Evolutionary conservation across 2,113 vertebrate species (phyloP).

Genomic region (Phylloscopus trochilus): DNA sequence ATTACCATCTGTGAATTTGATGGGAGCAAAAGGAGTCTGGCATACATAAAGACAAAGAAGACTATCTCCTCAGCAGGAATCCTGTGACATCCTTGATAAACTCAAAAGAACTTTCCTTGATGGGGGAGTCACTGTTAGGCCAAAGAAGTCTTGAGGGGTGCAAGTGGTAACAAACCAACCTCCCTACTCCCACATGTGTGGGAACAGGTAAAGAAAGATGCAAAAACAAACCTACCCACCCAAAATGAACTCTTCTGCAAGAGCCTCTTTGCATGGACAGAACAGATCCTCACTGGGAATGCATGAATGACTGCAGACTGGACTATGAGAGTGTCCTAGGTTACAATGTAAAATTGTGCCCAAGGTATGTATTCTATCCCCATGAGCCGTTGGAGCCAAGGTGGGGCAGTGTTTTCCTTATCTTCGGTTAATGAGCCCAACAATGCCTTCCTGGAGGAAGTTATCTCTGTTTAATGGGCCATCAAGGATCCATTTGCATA

Average conservation of each 20-base stretch:
- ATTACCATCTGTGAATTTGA: not conserved
- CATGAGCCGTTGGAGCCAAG: too few species aligned
- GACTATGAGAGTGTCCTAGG: too few species aligned
- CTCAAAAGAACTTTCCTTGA: not conserved
- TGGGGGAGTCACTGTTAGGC: not conserved
- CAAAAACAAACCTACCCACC: not conserved
- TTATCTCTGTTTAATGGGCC: too few species aligned
- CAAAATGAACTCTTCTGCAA: not conserved
- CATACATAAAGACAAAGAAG: not conserved
- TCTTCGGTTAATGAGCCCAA: too few species aligned
- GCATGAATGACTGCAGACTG: too few species aligned
- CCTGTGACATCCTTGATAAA: not conserved
- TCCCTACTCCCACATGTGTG: not conserved
- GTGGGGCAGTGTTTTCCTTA: too few species aligned
- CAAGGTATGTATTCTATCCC: too few species aligned
- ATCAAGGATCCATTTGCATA: too few species aligned
- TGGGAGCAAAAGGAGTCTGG: too few species aligned
- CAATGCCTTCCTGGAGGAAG: too few species aligned
- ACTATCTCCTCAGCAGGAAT: not conserved
- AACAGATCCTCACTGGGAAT: too few species aligned
- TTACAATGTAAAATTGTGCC: too few species aligned
- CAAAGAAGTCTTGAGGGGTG: not conserved
- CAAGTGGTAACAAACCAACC: not conserved
- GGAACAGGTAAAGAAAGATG: not conserved
- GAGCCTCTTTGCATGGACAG: not conserved